A percentile compares a stretch with the other conserved stretches of the same genome.
Conservation (phyloP, 2,888 invertebrate genomes). For the Ecliptopera silaceata region DNA sequence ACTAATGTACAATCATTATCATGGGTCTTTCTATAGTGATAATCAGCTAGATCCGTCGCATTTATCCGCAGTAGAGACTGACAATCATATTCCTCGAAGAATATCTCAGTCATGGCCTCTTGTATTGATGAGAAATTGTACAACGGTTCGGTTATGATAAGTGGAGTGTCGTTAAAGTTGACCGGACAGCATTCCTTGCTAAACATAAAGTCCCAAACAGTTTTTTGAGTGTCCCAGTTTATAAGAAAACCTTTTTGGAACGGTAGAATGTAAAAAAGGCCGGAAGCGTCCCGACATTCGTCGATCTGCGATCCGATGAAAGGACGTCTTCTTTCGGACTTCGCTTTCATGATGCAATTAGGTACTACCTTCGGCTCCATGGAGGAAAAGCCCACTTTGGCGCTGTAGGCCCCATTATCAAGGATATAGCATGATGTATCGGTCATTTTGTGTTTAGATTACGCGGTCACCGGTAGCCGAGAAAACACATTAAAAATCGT, state of each 20-base stretch:
- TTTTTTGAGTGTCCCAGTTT: constrained; percentile 98
- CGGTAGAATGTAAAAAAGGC: constrained; percentile 95
- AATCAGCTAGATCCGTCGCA: constrained; percentile 90
- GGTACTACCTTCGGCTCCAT: constrained; percentile 90
- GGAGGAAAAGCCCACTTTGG: constrained; percentile 92
- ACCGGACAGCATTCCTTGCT: constrained; percentile 92
- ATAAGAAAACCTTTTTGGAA: constrained; percentile 97
- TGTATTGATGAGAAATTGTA: constrained; percentile 96
- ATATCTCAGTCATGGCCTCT: constrained; percentile 96
- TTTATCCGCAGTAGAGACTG: constrained; percentile 91
- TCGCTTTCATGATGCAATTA: constrained; percentile 99
- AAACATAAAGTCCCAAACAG: constrained; percentile 93
- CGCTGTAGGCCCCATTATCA: constrained; percentile 88
- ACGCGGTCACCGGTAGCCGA: not conserved
- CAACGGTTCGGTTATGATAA: constrained; percentile 96
- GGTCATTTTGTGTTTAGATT: not conserved
- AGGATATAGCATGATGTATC: constrained; percentile 4
- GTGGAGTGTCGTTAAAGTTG: constrained; percentile 74
- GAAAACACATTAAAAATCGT: not conserved
- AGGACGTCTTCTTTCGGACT: constrained; percentile 95
- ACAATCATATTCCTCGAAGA: constrained; percentile 98
- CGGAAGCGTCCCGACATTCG: constrained; percentile 97
- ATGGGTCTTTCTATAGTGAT: constrained; percentile 83
- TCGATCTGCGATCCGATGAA: constrained; percentile 97
- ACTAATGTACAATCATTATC: constrained; percentile 89